Conservation (phyloP, 2,113 vertebrate genomes). For the Emydocephalus ijimae region DNA sequence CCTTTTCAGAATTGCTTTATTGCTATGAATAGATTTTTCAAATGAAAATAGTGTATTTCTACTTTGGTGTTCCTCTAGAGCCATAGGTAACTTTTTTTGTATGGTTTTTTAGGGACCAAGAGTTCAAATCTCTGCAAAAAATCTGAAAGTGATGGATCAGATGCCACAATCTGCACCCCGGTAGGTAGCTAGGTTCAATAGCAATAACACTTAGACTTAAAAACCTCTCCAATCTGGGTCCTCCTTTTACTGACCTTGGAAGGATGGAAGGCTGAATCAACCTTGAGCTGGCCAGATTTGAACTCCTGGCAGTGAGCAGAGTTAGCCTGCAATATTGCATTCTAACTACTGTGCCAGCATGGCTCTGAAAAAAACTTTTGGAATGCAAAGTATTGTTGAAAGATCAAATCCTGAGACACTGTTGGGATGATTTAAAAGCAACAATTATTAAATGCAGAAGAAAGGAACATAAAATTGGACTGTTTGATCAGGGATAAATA, state of each 20-base stretch:
- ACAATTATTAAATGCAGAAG: background rate
- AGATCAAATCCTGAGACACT: background rate
- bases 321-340: background rate
- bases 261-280: background rate
- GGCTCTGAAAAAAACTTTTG: background rate
- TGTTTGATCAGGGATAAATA: background rate
- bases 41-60: constrained; percentile 33
- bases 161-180: constrained; percentile 89
- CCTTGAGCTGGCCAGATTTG: background rate
- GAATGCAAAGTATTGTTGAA: background rate
- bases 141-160: constrained; percentile 95
- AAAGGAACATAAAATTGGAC: background rate
- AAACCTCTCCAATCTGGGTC: background rate
- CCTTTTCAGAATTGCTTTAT: constrained; percentile 33
- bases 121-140: constrained; percentile 96
- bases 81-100: constrained; percentile 30
- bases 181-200: constrained; percentile 65
- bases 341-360: background rate
- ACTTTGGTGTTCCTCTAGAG: constrained; percentile 28
- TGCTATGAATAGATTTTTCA: constrained; percentile 51
- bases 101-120: constrained; percentile 81
- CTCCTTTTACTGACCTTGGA: background rate
- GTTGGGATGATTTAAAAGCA: background rate
- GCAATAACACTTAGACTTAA: background rate
- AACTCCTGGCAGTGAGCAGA: background rate